A percentile compares a stretch with the other conserved stretches of the same genome.
Conservation (phyloP, 2,888 invertebrate species). For the Hipparchia sbordonii region DNA sequence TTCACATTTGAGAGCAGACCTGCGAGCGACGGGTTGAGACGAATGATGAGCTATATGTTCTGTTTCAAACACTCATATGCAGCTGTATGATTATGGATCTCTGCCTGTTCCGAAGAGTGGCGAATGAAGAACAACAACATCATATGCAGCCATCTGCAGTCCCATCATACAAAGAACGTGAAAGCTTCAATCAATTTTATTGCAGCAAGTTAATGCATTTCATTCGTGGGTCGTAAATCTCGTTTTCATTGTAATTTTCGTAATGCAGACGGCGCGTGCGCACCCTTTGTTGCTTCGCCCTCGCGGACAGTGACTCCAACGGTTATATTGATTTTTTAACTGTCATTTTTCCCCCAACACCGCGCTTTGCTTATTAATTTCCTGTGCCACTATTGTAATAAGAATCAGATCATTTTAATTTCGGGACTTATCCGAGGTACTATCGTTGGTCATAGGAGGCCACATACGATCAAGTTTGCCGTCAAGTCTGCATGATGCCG, state of each 20-base stretch:
- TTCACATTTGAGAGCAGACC: too few relatives aligned
- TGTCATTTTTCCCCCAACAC: constrained; percentile 57
- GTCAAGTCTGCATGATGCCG: too few relatives aligned
- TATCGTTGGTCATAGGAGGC: too few relatives aligned
- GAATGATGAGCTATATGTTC: neutral
- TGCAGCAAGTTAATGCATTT: constrained; percentile 43
- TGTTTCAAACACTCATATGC: neutral
- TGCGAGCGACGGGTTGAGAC: too few relatives aligned
- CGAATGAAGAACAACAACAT: too few relatives aligned
- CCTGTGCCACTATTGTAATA: constrained; percentile 10
- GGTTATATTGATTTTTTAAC: constrained; percentile 82
- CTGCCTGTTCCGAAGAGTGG: too few relatives aligned
- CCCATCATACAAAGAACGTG: neutral
- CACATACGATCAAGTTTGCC: too few relatives aligned
- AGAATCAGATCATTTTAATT: constrained; percentile 12
- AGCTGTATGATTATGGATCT: too few relatives aligned
- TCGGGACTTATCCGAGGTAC: neutral
- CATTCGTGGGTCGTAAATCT: constrained; percentile 29
- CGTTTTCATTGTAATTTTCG: constrained; percentile 35
- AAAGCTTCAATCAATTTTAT: constrained; percentile 35
- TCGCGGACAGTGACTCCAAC: constrained; percentile 74
- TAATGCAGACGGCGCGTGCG: constrained; percentile 50
- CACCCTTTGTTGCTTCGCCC: constrained; percentile 68
- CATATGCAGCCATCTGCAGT: constrained; percentile 1
- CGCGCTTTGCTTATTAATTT: constrained; percentile 20